Base-by-base conservation (phyloP, 2,888 invertebrate species). In the Muschampia plurimacula region DNA sequence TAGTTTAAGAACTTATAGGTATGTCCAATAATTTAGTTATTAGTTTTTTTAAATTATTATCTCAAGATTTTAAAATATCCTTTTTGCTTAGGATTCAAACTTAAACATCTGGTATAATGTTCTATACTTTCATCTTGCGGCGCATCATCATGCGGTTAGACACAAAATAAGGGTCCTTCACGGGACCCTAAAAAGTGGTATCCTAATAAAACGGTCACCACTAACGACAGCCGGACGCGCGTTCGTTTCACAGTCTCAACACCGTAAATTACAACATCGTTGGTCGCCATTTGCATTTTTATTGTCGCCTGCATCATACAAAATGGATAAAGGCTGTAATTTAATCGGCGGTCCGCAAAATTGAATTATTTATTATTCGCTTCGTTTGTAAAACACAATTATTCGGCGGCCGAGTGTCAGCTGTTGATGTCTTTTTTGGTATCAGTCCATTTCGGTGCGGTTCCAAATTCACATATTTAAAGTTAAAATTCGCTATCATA, bases 351-450 rank as follows among this genome's bases (percentile, higher is more conserved):
- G 84, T 83, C 83, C 84, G 88, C 88, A 84, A 92, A 92, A 92
- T 92, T 93, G 90, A 91, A 92, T 93, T 92, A 91, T 92, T 92
- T 92, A 91, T 92, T 88, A 84, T 86, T 83, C 80, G 83, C 76
- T 80, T 81, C 78, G 84, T 86, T 87, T 89, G 88, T 89, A 89
- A 88, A 89, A 89, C 83, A 84, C 85, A 88, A 89, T 89, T 87
- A 86, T 84, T 83, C 84, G 85, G 83, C 83, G 83, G 81, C 83
- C 81, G 80, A 81, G 81, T 78, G 83, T 80, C 78, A 81, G 75
- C 78, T 77, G 79, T 82, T 76, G 80, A 77, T 78, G 79, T 84
- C 82, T 83, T 85, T 84, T 84, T 84, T 79, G 80, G 82, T 82
- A 82, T 84, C 82, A 83, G 84, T 83, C 82, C 80, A 81, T 82